Evolutionary conservation across 2,113 vertebrate genomes (phyloP).

Genomic region (Bettongia penicillata): DNA sequence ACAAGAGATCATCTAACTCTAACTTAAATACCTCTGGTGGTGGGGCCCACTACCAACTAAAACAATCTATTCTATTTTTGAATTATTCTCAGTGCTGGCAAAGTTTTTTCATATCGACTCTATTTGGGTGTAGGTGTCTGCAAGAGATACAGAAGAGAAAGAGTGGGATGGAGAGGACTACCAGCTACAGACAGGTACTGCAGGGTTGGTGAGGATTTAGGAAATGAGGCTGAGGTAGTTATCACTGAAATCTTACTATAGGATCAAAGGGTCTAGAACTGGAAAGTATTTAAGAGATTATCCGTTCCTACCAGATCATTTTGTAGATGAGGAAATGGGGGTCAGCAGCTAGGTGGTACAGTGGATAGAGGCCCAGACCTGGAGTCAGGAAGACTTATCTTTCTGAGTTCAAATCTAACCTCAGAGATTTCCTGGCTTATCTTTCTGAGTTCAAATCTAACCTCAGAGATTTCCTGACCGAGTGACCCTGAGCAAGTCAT

Average conservation of each 20-base stretch:
- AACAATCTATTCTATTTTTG: background rate
- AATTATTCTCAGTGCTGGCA: background rate
- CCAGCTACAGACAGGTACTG: background rate
- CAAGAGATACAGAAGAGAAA: background rate
- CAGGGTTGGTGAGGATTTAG: background rate
- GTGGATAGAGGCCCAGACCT: background rate
- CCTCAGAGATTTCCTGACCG: background rate
- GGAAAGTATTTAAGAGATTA: background rate
- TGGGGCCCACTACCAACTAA: background rate
- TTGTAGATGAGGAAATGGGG: background rate
- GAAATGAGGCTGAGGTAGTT: background rate
- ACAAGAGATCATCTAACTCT: background rate
- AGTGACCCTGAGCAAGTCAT: background rate
- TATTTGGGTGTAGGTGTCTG: background rate
- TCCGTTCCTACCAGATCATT: background rate
- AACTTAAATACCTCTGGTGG: background rate
- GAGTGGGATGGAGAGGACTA: background rate
- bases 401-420: background rate
- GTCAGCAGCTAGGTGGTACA: background rate
- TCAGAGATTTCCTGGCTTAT: background rate
- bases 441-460: background rate
- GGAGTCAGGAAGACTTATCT: background rate
- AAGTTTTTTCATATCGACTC: background rate
- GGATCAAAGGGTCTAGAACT: background rate
- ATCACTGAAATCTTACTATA: background rate